phyloP scores from a whole-genome alignment of 2,888 invertebrate species.

The Oligia fasciuncula region DNA sequence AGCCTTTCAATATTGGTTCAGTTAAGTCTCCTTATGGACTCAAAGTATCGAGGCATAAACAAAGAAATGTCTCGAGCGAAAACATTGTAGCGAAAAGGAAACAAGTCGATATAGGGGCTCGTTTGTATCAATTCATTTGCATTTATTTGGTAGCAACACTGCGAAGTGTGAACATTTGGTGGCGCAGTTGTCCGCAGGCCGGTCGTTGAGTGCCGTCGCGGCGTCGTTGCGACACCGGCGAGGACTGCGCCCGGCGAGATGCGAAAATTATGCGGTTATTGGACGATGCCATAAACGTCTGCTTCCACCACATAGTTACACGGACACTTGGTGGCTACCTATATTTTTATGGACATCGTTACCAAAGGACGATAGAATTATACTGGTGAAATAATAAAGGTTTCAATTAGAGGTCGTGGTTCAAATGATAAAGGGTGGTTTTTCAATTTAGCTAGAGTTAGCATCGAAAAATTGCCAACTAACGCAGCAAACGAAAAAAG shows the following conservation, averaged over 20 bases:
- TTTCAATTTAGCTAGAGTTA: conserved; percentile 12
- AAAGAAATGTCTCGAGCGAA: conserved; percentile 24
- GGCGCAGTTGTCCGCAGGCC: conserved; percentile 56
- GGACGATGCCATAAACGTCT: conserved; percentile 72
- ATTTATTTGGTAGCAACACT: conserved; percentile 51
- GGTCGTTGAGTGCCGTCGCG: conserved; percentile 53
- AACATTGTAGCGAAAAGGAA: conserved; percentile 12
- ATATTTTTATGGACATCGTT: conserved; percentile 40
- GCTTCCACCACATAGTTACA: conserved; percentile 54
- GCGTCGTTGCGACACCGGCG: conserved; percentile 44
- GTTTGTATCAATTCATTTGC: conserved; percentile 55
- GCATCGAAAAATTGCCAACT: conserved; percentile 7
- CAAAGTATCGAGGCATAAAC: conserved; percentile 32
- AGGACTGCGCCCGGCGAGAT: conserved; percentile 54
- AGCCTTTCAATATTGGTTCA: conserved; percentile 47
- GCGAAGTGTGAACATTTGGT: conserved; percentile 47
- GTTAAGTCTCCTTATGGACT: conserved; percentile 43
- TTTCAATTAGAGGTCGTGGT: not conserved
- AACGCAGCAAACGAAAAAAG: not conserved
- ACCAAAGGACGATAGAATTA: conserved; percentile 20
- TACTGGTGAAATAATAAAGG: conserved; percentile 22
- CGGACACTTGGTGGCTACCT: conserved; percentile 23
- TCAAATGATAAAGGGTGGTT: conserved; percentile 6
- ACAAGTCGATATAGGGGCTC: conserved; percentile 22
- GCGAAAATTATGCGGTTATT: conserved; percentile 82